Evolutionary conservation across 1,140 invertebrate species (phyloP).

Genomic region (Ostrea edulis): DNA sequence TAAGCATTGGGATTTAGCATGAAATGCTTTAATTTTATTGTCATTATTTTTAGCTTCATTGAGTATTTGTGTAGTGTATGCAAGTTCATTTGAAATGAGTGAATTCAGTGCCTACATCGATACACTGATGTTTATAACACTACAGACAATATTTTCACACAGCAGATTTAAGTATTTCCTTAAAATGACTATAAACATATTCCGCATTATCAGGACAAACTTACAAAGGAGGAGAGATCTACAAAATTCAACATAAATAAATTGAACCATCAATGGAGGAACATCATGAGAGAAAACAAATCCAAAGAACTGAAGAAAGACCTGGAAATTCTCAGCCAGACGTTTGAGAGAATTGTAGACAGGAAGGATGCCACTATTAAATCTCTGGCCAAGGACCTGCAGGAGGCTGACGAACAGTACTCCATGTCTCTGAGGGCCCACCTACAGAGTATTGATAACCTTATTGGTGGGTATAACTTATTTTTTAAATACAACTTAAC

Average conservation of each 20-base stretch:
- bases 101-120: too few species aligned
- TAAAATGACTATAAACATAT: background rate
- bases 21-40: background rate
- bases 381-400: conserved; percentile 77
- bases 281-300: conserved; percentile 79
- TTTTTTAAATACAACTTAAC: background rate
- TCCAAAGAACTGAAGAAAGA: conserved; percentile 95
- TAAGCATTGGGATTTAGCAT: conserved; percentile 49
- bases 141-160: too few species aligned
- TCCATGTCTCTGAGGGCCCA: conserved; percentile 78
- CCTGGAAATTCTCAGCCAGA: conserved; percentile 81
- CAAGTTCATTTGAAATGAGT: too few species aligned
- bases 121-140: too few species aligned
- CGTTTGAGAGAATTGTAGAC: conserved; percentile 80
- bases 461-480: conserved; percentile 71
- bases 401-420: conserved; percentile 80
- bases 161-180: background rate
- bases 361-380: conserved; percentile 80
- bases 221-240: conserved; percentile 78
- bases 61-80: too few species aligned
- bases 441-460: conserved; percentile 77
- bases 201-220: conserved; percentile 74
- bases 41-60: too few species aligned
- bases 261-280: conserved; percentile 79
- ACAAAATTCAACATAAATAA: conserved; percentile 78